Conservation (phyloP, 2,113 vertebrate species). For the Clinocottus analis region DNA sequence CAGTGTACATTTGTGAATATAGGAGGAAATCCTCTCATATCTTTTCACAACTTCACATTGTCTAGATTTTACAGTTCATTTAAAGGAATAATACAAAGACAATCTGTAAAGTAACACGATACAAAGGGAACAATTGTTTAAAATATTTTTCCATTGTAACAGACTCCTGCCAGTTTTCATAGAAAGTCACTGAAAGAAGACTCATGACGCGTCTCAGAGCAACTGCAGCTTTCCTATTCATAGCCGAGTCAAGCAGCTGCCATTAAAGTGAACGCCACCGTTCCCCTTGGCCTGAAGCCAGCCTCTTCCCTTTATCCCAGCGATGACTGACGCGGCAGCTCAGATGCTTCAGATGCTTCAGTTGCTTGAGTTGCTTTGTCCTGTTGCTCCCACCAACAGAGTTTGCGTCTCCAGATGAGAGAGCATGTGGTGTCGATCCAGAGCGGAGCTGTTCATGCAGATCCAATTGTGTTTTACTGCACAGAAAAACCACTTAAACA, state of each 20-base stretch:
- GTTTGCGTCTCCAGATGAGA: slow-evolving; percentile 48
- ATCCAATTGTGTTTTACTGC: slow-evolving; percentile 1
- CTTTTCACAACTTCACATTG: no score
- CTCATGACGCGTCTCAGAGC: no score
- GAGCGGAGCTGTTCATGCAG: not conserved
- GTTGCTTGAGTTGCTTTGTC: slow-evolving; percentile 61
- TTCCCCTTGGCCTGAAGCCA: slow-evolving; percentile 74
- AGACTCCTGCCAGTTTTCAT: slow-evolving; percentile 22
- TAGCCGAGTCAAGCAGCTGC: slow-evolving; percentile 77
- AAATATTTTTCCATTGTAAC: not conserved
- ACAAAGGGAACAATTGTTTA: no score
- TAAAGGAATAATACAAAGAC: no score
- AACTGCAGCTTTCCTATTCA: slow-evolving; percentile 74
- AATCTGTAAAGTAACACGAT: no score
- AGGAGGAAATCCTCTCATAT: no score
- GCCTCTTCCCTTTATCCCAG: slow-evolving; percentile 60
- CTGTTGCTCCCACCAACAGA: slow-evolving; percentile 12
- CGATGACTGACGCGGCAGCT: slow-evolving; percentile 57
- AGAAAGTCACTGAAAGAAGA: slow-evolving; percentile 32
- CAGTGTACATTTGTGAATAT: no score
- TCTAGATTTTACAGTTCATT: no score
- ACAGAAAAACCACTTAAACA: not conserved
- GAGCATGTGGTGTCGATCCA: not conserved
- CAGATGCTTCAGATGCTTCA: slow-evolving; percentile 61
- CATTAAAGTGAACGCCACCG: slow-evolving; percentile 75